phyloP scores from a whole-genome alignment of 2,113 vertebrate species.

The Trichomycterus rosablanca region DNA sequence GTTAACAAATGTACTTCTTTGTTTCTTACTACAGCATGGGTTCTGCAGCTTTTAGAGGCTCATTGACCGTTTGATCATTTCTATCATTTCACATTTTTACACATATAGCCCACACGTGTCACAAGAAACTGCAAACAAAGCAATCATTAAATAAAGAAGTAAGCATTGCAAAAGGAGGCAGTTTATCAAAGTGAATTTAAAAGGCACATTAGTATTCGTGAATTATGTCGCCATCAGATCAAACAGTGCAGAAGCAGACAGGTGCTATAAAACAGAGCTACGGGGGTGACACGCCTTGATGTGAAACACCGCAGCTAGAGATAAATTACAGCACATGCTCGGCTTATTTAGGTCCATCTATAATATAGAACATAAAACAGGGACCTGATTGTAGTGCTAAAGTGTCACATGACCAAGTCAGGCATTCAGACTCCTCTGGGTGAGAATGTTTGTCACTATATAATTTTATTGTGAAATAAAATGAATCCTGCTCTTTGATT shows the following conservation, averaged over 20 bases:
- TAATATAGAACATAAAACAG: slow-evolving; percentile 56
- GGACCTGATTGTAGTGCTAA: slow-evolving; percentile 40
- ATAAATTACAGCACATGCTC: slow-evolving; percentile 58
- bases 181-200: slow-evolving; percentile 56
- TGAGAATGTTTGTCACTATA: too few species aligned
- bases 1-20: too few species aligned
- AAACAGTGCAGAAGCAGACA: slow-evolving; percentile 59
- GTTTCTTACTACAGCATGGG: too few species aligned
- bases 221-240: slow-evolving; percentile 61
- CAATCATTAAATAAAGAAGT: slow-evolving; percentile 53
- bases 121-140: slow-evolving; percentile 1
- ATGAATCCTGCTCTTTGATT: too few species aligned
- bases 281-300: slow-evolving; percentile 57
- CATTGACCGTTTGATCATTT: too few species aligned
- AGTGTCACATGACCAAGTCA: slow-evolving; percentile 50
- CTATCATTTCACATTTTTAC: too few species aligned
- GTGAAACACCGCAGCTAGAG: slow-evolving; percentile 56
- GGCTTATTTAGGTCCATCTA: slow-evolving; percentile 55
- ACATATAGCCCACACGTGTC: too few species aligned
- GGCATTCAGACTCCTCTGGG: too few species aligned
- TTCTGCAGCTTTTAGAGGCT: too few species aligned
- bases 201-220: slow-evolving; percentile 60
- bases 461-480: too few species aligned
- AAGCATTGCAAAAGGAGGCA: slow-evolving; percentile 46
- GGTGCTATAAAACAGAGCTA: slow-evolving; percentile 65